These are phyloP conservation scores for Leiothrix lutea DNA, from an alignment of 2,113 vertebrate species.

Conservation along the genomic window DNA sequence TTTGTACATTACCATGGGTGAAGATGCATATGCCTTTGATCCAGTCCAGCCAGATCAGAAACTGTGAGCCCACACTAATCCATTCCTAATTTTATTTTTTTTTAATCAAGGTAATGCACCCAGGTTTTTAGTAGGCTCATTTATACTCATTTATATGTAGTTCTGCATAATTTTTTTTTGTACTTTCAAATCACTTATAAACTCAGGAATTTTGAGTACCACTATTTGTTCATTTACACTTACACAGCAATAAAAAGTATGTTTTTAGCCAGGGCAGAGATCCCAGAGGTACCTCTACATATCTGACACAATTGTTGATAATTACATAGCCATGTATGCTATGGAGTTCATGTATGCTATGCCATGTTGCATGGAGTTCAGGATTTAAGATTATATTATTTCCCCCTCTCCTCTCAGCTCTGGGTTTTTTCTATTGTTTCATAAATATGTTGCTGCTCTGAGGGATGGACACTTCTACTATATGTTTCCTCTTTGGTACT, in stretches of 20 bases:
- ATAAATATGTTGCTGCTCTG: not conserved
- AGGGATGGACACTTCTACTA: not conserved
- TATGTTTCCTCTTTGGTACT: not conserved
- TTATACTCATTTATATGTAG: not conserved
- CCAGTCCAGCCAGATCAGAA: not conserved
- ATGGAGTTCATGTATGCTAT: too few relatives aligned
- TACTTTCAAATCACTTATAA: not conserved
- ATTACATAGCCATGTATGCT: not conserved
- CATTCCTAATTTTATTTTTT: not conserved
- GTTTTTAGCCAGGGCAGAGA: not conserved
- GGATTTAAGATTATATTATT: not conserved
- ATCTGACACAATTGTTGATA: not conserved
- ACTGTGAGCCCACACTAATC: not conserved
- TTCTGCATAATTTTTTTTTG: not conserved
- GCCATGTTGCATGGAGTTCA: not conserved
- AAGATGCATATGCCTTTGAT: not conserved
- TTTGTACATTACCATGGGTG: not conserved
- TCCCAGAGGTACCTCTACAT: not conserved
- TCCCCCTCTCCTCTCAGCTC: not conserved
- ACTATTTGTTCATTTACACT: not conserved
- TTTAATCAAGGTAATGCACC: not conserved
- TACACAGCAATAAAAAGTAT: not conserved
- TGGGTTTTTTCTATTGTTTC: accelerated
- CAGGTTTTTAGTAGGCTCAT: not conserved
- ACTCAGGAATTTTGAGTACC: not conserved